These are phyloP conservation scores for Leptopilina boulardi DNA, from an alignment of 1,140 invertebrate species.

Conservation along the genomic window DNA sequence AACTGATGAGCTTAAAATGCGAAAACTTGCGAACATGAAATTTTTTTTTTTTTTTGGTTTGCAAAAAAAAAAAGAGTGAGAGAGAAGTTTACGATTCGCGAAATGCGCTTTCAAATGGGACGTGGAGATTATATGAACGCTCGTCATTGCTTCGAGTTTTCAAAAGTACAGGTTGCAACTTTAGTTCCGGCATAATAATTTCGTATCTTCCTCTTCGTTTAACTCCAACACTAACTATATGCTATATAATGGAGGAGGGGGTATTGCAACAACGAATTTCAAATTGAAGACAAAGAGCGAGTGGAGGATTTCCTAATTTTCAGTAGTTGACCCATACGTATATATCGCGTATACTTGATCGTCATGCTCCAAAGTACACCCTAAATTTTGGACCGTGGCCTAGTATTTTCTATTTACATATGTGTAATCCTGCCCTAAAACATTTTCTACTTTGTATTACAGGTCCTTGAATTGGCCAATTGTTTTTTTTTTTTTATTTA, in stretches of 20 bases:
- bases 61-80: background rate
- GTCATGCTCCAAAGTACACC: conserved; percentile 44
- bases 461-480: conserved; percentile 46
- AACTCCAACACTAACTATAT: background rate
- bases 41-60: background rate
- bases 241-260: background rate
- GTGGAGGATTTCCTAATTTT: conserved; percentile 14
- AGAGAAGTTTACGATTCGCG: background rate
- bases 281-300: conserved; percentile 19
- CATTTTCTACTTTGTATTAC: background rate
- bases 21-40: conserved; percentile 9
- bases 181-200: conserved; percentile 21
- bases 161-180: conserved; percentile 24
- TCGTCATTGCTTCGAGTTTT: background rate
- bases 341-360: conserved; percentile 54
- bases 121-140: background rate
- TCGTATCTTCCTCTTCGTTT: conserved; percentile 29
- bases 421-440: conserved; percentile 15
- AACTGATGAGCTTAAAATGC: conserved; percentile 33
- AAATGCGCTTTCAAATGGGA: background rate
- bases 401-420: conserved; percentile 34
- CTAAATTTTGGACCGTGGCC: conserved; percentile 43
- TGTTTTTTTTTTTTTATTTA: conserved; percentile 48
- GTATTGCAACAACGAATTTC: conserved; percentile 16
- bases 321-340: background rate